A percentile compares a stretch with the other conserved stretches of the same genome.
Conservation (phyloP, 2,113 vertebrate species). For the Petaurus breviceps region DNA sequence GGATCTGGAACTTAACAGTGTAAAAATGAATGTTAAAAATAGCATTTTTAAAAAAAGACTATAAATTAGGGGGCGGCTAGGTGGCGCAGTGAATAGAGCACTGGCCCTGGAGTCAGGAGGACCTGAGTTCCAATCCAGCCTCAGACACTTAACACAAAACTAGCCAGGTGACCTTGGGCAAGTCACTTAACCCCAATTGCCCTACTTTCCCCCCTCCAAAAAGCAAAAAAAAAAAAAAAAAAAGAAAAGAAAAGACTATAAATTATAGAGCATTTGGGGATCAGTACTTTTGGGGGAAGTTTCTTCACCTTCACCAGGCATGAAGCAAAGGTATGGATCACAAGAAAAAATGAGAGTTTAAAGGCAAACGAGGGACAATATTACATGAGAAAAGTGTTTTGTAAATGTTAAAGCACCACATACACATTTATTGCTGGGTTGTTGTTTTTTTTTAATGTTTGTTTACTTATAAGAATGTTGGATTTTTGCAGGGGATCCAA, state of each 20-base stretch:
- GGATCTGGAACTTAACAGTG: neutral
- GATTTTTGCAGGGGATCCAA: neutral
- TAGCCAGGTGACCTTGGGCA: too few species aligned
- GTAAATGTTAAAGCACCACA: neutral
- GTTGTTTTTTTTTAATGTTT: neutral
- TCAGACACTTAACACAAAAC: too few species aligned
- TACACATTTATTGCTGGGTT: neutral
- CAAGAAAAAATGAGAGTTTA: neutral
- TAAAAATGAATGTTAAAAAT: neutral
- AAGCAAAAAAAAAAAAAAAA: too few species aligned
- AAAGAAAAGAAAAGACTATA: neutral
- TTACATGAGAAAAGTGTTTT: neutral
- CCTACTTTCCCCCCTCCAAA: too few species aligned
- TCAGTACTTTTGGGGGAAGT: neutral
- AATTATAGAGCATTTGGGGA: neutral
- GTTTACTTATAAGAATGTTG: neutral
- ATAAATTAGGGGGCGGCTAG: neutral
- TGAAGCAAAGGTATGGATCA: neutral
- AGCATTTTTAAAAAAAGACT: neutral
- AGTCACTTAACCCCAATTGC: too few species aligned
- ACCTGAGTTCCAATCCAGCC: too few species aligned
- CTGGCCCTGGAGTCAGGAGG: too few species aligned
- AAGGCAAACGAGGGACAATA: neutral
- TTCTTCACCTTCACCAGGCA: neutral
- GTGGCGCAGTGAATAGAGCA: neutral